These are phyloP conservation scores for Arizona elegans DNA, from an alignment of 2,113 vertebrate genomes.

Conservation along the genomic window DNA sequence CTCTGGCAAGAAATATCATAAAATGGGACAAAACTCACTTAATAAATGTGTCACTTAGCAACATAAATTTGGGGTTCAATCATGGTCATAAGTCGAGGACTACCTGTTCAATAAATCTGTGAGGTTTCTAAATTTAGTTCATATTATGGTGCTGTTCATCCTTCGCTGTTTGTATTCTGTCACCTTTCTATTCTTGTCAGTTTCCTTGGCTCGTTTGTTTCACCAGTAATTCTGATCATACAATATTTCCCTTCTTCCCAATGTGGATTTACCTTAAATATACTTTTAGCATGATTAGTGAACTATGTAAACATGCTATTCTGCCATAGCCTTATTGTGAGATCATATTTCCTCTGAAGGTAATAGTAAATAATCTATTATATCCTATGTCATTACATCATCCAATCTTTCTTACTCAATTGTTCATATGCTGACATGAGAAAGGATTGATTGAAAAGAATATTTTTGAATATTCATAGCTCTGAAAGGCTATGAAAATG, in stretches of 20 bases:
- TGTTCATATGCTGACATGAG: background rate
- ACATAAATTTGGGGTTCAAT: background rate
- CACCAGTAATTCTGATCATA: background rate
- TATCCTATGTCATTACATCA: background rate
- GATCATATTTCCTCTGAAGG: background rate
- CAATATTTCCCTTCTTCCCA: background rate
- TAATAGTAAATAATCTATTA: background rate
- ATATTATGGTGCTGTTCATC: background rate
- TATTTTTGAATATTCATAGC: background rate
- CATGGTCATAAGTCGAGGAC: background rate
- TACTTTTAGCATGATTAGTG: constrained; percentile 1
- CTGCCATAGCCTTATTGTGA: background rate
- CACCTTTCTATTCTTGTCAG: background rate
- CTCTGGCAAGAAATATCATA: background rate
- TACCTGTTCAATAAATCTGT: background rate
- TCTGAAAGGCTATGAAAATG: background rate
- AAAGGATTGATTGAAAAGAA: background rate
- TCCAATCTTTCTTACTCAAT: background rate
- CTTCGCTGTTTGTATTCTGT: background rate
- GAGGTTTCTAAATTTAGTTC: background rate
- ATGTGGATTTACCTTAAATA: background rate
- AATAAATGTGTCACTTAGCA: background rate
- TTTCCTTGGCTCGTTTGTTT: background rate
- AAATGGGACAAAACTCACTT: background rate
- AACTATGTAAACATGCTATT: background rate